Base-by-base conservation (phyloP, 2,888 invertebrate genomes). In the Protodeltote pygarga region DNA sequence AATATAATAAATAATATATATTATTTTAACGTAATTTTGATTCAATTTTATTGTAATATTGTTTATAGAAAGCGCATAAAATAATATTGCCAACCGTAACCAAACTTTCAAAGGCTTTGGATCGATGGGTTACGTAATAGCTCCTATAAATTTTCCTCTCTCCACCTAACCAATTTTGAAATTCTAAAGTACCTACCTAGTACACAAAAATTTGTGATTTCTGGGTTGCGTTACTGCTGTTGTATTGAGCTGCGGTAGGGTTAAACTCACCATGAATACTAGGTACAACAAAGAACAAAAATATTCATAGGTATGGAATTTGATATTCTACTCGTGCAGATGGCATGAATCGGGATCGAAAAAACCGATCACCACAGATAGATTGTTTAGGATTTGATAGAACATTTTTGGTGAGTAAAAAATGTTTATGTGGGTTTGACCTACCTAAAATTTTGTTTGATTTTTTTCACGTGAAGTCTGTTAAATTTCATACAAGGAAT, bases 291-390 rank as follows among this genome's bases (percentile, higher is more conserved):
- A 40, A 35, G 25, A 16, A 42, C 37, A 21, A 34, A 54, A 53
- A 65, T 61, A 61, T 65, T 65, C 47, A 40, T 69, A n/a, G n/a
- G n/a, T n/a, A 65, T 55, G 16, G n/a, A 45, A 37, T 57, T 57
- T 47, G 49, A 50, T 52, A 46, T 50, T 45, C 32, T 24, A 39
- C 20, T 50, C 28, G 33, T 29, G 41, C 41, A 31, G 40, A 40
- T 48, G 21, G 35, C 32, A 35, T 21, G 38, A 50, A 53, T 50
- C 24, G 47, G 19, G 46, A 51, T 65, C 54, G 38, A 65, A 50
- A 58, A 59, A 53, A 28, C 38, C 52, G 40, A 49, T 45, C 49
- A 41, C 32, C 29, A 49, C 38, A 34, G 64, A 50, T 48, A 49
- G 40, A n/a, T n/a, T n/a, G n/a, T n/a, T n/a, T n/a, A 48, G 44